Percentiles rank a stretch among this genome's conserved stretches.
Evolutionary conservation across 2,888 invertebrate species (phyloP).

Genomic region (Cantharis nigra): DNA sequence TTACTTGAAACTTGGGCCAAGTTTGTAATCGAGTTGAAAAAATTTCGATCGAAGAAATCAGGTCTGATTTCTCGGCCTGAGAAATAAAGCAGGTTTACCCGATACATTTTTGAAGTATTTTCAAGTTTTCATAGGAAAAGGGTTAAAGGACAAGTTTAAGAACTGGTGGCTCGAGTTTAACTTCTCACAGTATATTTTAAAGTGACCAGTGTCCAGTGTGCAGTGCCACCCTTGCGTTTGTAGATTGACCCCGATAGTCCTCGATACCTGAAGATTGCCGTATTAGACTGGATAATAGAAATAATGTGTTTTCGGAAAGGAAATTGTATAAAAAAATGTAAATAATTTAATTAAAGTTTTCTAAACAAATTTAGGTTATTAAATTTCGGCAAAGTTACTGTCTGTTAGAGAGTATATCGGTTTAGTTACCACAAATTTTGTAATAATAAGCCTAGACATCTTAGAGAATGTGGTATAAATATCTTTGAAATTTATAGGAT

Average conservation of each 20-base stretch:
- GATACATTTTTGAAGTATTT: background rate
- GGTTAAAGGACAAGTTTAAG: background rate
- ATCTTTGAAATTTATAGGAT: constrained; percentile 5
- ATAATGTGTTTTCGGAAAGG: background rate
- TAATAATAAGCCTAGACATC: constrained; percentile 31
- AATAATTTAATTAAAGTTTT: background rate
- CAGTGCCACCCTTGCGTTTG: constrained; percentile 7
- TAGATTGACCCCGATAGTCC: background rate
- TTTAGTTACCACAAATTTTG: constrained; percentile 28
- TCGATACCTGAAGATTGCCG: background rate
- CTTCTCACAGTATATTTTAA: constrained; percentile 10
- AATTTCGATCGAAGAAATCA: background rate
- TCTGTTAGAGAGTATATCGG: constrained; percentile 19
- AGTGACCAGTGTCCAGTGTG: constrained; percentile 13
- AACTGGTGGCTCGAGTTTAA: constrained; percentile 6
- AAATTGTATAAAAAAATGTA: background rate
- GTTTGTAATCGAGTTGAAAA: background rate
- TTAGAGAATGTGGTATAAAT: constrained; percentile 29
- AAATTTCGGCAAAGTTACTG: background rate
- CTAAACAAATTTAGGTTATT: background rate
- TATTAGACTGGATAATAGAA: background rate
- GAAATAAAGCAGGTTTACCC: background rate
- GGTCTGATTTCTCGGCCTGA: background rate
- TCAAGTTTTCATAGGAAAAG: background rate
- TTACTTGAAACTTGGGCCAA: background rate